Evolutionary conservation across 2,888 invertebrate genomes (phyloP).

Genomic region (Epinotia bilunana): DNA sequence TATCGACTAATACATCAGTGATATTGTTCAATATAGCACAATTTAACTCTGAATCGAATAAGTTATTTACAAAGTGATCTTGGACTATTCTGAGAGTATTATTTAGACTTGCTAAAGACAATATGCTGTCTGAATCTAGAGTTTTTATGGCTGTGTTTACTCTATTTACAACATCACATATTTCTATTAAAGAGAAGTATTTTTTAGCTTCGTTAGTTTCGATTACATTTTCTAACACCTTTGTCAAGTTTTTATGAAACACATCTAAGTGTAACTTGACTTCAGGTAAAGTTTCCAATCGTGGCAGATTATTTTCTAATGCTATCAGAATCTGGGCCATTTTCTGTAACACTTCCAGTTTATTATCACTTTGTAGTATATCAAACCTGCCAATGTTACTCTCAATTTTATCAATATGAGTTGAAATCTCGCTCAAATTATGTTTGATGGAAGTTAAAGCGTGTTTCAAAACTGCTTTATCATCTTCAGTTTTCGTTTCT

Average conservation of each 20-base stretch:
- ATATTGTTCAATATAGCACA: constrained; percentile 65
- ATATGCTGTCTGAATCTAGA: constrained; percentile 61
- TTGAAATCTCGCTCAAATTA: constrained; percentile 69
- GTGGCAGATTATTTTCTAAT: constrained; percentile 72
- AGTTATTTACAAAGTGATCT: constrained; percentile 62
- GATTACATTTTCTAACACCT: constrained; percentile 83
- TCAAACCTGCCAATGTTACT: constrained; percentile 69
- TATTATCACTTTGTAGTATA: constrained; percentile 75
- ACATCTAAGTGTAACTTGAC: constrained; percentile 65
- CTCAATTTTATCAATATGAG: constrained; percentile 65
- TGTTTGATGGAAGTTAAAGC: constrained; percentile 65
- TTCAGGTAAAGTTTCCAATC: constrained; percentile 62
- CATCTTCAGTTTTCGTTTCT: constrained; percentile 60
- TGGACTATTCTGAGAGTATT: constrained; percentile 71
- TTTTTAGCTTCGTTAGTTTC: constrained; percentile 77
- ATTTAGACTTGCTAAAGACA: constrained; percentile 67
- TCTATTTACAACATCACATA: constrained; percentile 72
- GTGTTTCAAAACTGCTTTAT: constrained; percentile 63
- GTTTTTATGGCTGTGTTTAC: constrained; percentile 67
- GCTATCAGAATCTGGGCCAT: constrained; percentile 78
- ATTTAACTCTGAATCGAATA: constrained; percentile 70
- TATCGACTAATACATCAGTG: constrained; percentile 60
- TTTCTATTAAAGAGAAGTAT: constrained; percentile 71
- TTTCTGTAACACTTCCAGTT: constrained; percentile 73
- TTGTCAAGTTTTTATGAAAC: constrained; percentile 82